Evolutionary conservation across 1,140 invertebrate genomes (phyloP).

Genomic region (Zeugodacus cucurbitae): DNA sequence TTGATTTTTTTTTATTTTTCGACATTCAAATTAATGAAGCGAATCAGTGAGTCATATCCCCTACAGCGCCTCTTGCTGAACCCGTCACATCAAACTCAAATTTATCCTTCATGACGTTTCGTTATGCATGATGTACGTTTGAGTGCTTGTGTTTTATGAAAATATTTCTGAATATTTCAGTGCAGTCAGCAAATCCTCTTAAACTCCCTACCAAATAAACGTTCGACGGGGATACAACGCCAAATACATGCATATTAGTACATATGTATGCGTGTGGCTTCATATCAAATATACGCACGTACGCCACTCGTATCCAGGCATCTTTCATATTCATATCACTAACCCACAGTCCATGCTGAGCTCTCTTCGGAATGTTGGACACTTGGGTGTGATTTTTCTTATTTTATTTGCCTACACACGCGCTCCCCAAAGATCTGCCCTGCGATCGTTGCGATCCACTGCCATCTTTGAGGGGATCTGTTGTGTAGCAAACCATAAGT

Average conservation of each 20-base stretch:
- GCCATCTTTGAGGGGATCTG: constrained; percentile 26
- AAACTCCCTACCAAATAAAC: not conserved
- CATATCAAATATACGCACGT: not conserved
- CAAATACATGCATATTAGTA: not conserved
- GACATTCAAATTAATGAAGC: not conserved
- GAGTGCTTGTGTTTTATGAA: not conserved
- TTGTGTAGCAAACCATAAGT: constrained; percentile 18
- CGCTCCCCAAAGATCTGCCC: not conserved
- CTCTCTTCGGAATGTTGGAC: not conserved
- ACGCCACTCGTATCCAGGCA: not conserved
- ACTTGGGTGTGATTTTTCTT: constrained; percentile 30
- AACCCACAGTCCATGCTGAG: not conserved
- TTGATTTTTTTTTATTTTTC: not conserved
- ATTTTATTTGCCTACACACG: constrained; percentile 19
- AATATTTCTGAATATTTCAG: constrained; percentile 15
- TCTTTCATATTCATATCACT: constrained; percentile 32
- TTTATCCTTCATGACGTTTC: constrained; percentile 30
- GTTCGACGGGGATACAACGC: not conserved
- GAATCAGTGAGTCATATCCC: not conserved
- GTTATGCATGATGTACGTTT: not conserved
- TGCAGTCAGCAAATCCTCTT: not conserved
- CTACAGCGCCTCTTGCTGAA: not conserved
- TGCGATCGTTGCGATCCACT: not conserved
- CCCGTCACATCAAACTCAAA: not conserved
- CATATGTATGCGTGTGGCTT: not conserved